A percentile compares a stretch with the other conserved stretches of the same genome.
Evolutionary conservation across 2,888 invertebrate genomes (phyloP).

Genomic region (Ophioninae sp.): DNA sequence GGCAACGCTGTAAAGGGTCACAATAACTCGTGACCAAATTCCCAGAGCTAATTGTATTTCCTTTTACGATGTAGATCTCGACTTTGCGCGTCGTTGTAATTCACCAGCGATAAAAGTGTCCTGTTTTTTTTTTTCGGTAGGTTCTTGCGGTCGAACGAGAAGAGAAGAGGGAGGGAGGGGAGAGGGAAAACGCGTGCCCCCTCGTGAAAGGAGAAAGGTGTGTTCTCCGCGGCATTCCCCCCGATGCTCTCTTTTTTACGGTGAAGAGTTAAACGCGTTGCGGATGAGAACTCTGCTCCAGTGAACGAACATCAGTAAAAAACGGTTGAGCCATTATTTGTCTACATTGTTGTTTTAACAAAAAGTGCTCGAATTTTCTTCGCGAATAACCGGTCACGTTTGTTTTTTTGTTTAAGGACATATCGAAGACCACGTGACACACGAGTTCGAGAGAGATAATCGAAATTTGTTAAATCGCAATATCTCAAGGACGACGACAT

Average conservation of each 20-base stretch:
- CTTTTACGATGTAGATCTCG: background rate
- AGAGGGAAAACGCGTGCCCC: background rate
- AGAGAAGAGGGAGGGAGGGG: background rate
- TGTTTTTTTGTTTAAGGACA: slow-evolving; percentile 20
- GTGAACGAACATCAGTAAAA: slow-evolving; percentile 13
- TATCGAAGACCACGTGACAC: too few species aligned
- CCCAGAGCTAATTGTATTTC: background rate
- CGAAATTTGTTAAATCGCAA: too few species aligned
- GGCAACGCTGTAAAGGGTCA: too few species aligned
- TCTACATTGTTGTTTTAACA: slow-evolving; percentile 1
- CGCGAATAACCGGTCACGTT: slow-evolving; percentile 5
- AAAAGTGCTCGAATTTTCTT: background rate
- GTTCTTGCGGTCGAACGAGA: slow-evolving; percentile 2
- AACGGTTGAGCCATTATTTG: slow-evolving; percentile 5
- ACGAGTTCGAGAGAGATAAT: too few species aligned
- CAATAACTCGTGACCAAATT: too few species aligned
- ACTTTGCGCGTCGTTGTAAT: slow-evolving; percentile 33
- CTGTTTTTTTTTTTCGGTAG: slow-evolving; percentile 22
- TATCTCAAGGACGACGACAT: too few species aligned
- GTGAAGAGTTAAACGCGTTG: slow-evolving; percentile 18
- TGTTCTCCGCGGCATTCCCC: background rate
- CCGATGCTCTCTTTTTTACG: slow-evolving; percentile 55
- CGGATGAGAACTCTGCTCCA: slow-evolving; percentile 17
- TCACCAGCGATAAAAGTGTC: slow-evolving; percentile 20
- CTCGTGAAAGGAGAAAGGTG: slow-evolving; percentile 42